phyloP scores from a whole-genome alignment of 1,140 invertebrate species.

The Heliconius melpomene region DNA sequence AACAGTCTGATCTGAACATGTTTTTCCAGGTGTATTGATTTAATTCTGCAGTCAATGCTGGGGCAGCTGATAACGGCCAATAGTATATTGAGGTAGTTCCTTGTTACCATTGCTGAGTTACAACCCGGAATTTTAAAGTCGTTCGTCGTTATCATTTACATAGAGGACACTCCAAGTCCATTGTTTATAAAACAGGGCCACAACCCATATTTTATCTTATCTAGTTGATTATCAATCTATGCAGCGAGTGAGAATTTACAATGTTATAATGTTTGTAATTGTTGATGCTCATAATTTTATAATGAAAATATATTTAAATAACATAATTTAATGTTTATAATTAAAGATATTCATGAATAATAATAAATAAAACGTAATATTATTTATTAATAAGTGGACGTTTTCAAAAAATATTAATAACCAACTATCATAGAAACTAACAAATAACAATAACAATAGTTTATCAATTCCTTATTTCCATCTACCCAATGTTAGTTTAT shows the following conservation, averaged over 20 bases:
- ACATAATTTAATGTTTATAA: no score
- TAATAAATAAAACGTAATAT: background rate
- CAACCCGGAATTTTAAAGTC: slow-evolving; percentile 48
- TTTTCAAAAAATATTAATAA: background rate
- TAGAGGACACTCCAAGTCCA: slow-evolving; percentile 45
- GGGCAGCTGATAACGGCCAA: slow-evolving; percentile 21
- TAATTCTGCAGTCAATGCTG: slow-evolving; percentile 23
- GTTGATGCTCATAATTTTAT: background rate
- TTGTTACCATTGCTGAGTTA: slow-evolving; percentile 27
- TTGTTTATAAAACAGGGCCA: slow-evolving; percentile 46
- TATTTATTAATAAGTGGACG: background rate
- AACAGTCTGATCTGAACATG: slow-evolving; percentile 30
- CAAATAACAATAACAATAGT: background rate
- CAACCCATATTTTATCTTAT: slow-evolving; percentile 48
- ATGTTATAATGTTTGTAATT: background rate
- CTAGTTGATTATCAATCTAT: slow-evolving; percentile 44
- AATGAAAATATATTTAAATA: background rate
- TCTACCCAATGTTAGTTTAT: background rate
- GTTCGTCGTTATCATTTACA: slow-evolving; percentile 47
- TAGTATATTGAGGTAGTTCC: background rate
- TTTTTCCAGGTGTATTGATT: slow-evolving; percentile 36
- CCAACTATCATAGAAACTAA: background rate
- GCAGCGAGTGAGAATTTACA: slow-evolving; percentile 29
- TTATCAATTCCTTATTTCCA: background rate
- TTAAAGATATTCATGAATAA: no score